These are phyloP conservation scores for Antedon mediterranea DNA, from an alignment of 53 echinoderm and acorn worm species.

Conservation along the genomic window DNA sequence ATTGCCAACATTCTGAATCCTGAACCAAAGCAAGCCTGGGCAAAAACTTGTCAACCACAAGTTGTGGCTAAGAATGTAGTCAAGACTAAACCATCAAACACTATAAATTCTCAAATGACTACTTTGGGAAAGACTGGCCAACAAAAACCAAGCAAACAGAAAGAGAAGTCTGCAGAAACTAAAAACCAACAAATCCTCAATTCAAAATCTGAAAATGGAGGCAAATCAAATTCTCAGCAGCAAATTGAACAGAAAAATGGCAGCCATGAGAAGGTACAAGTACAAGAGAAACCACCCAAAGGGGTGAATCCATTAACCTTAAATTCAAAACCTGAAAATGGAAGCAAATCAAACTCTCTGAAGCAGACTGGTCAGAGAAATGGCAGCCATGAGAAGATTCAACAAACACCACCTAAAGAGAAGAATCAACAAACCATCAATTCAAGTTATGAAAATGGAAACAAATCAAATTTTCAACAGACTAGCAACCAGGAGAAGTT, in stretches of 20 bases:
- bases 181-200: constrained; percentile 7
- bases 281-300: constrained; percentile 10
- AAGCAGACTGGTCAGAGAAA: too few relatives aligned
- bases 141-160: neutral
- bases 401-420: constrained; percentile 12
- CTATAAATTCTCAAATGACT: neutral
- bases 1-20: constrained; percentile 57
- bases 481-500: too few relatives aligned
- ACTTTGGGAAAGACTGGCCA: too few relatives aligned
- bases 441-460: constrained; percentile 1
- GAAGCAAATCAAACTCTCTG: neutral
- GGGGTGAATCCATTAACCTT: constrained; percentile 1
- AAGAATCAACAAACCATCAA: constrained; percentile 2
- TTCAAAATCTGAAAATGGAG: constrained; percentile 1
- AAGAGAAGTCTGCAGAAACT: constrained; percentile 12
- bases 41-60: neutral
- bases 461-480: too few relatives aligned
- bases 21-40: neutral
- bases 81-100: neutral
- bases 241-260: too few relatives aligned
- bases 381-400: too few relatives aligned
- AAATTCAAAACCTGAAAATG: neutral
- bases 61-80: neutral
- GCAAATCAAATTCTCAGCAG: neutral
- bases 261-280: too few relatives aligned